Conservation (phyloP, 2,888 invertebrate species). For the Leuctra nigra region DNA sequence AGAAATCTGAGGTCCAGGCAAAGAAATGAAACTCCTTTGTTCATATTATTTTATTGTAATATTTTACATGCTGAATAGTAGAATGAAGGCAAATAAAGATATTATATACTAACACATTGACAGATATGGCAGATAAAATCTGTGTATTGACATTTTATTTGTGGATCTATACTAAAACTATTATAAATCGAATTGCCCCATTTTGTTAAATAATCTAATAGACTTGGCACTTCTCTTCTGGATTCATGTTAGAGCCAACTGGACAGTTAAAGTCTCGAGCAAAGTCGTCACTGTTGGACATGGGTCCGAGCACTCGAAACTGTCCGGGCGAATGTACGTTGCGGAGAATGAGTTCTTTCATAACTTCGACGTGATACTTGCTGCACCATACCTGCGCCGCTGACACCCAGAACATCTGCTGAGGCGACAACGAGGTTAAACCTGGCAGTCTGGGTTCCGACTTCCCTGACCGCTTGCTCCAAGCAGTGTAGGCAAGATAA, state of each 20-base stretch:
- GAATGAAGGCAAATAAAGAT: too few species aligned
- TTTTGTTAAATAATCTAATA: conserved; percentile 49
- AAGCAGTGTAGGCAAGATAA: conserved; percentile 73
- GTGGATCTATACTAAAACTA: too few species aligned
- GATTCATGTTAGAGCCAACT: conserved; percentile 53
- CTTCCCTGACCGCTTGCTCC: conserved; percentile 57
- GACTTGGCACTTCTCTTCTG: conserved; percentile 51
- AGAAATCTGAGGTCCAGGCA: too few species aligned
- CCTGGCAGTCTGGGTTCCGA: conserved; percentile 64
- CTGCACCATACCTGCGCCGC: conserved; percentile 83
- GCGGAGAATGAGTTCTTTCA: conserved; percentile 73
- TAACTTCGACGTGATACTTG: conserved; percentile 62
- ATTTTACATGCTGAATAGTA: too few species aligned
- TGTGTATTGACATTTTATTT: too few species aligned
- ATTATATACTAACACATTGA: too few species aligned
- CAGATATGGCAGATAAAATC: too few species aligned
- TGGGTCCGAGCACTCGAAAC: conserved; percentile 54
- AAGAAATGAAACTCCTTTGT: too few species aligned
- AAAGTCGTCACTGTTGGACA: conserved; percentile 55
- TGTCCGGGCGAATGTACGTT: conserved; percentile 51
- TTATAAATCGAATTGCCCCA: too few species aligned
- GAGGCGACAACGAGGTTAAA: conserved; percentile 46
- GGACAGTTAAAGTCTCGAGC: conserved; percentile 56
- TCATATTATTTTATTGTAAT: too few species aligned
- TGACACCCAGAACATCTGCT: conserved; percentile 70